Conservation (phyloP, 2,797 vertebrate species). For the Hoplostethus atlanticus region DNA sequence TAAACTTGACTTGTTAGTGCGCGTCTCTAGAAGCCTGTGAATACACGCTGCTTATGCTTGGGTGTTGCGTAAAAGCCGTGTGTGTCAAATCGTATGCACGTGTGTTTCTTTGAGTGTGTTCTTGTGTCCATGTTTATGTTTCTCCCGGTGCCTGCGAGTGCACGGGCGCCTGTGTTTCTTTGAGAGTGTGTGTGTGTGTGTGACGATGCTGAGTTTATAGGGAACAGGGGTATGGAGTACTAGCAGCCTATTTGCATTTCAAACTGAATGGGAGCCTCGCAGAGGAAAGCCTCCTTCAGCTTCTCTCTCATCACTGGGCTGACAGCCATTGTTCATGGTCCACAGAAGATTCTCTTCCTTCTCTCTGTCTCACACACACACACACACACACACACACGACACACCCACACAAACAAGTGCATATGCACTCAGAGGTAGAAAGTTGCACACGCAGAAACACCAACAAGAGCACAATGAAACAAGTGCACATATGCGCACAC, state of each 20-base stretch:
- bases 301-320: slow-evolving; percentile 46
- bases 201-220: slow-evolving; percentile 29
- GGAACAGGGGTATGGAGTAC: slow-evolving; percentile 10
- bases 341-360: slow-evolving; percentile 30
- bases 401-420: neutral
- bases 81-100: too few species aligned
- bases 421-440: slow-evolving; percentile 18
- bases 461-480: slow-evolving; percentile 35
- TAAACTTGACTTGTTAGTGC: too few species aligned
- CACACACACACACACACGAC: neutral
- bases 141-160: neutral
- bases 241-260: slow-evolving; percentile 53
- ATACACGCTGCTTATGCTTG: too few species aligned
- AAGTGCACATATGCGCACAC: neutral
- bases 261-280: slow-evolving; percentile 50
- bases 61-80: too few species aligned
- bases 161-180: neutral
- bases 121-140: neutral
- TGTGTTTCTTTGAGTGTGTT: neutral
- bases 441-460: slow-evolving; percentile 19
- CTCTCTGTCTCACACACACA: slow-evolving; percentile 7
- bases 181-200: neutral
- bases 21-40: too few species aligned
- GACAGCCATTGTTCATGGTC: slow-evolving; percentile 60
- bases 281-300: slow-evolving; percentile 54